These are phyloP conservation scores for Sesia apiformis DNA, from an alignment of 2,888 invertebrate genomes.

Conservation along the genomic window DNA sequence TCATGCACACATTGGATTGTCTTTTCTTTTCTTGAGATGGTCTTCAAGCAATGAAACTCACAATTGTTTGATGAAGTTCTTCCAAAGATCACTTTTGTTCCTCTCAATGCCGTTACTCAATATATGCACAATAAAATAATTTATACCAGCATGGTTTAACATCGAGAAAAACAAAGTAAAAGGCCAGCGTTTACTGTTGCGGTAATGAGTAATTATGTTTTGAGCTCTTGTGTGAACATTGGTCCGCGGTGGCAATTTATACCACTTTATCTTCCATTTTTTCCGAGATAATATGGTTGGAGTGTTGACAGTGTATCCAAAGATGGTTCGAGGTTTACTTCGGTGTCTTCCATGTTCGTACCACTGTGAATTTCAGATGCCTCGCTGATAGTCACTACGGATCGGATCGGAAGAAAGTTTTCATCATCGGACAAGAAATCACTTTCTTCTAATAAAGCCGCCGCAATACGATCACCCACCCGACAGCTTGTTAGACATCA, in stretches of 20 bases:
- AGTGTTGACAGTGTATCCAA: neutral
- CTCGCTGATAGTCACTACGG: constrained; percentile 3
- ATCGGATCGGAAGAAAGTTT: constrained; percentile 1
- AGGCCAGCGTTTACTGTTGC: neutral
- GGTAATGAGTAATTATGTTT: neutral
- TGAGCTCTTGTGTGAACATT: neutral
- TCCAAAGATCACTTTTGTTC: neutral
- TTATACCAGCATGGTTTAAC: neutral
- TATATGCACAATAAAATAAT: neutral
- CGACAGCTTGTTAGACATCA: too few species aligned
- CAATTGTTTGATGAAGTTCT: neutral
- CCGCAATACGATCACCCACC: too few species aligned
- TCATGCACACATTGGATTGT: neutral
- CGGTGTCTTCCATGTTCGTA: neutral
- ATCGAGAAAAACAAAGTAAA: neutral
- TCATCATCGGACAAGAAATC: constrained; percentile 1
- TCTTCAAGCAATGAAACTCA: neutral
- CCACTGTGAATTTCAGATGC: constrained; percentile 1
- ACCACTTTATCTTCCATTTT: constrained; percentile 1
- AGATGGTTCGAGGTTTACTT: neutral
- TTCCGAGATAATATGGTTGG: neutral
- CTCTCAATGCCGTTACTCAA: neutral
- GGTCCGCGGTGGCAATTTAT: neutral
- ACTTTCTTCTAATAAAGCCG: neutral
- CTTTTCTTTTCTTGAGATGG: neutral